phyloP scores from a whole-genome alignment of 1,140 invertebrate genomes.

The Pentalonia nigronervosa region DNA sequence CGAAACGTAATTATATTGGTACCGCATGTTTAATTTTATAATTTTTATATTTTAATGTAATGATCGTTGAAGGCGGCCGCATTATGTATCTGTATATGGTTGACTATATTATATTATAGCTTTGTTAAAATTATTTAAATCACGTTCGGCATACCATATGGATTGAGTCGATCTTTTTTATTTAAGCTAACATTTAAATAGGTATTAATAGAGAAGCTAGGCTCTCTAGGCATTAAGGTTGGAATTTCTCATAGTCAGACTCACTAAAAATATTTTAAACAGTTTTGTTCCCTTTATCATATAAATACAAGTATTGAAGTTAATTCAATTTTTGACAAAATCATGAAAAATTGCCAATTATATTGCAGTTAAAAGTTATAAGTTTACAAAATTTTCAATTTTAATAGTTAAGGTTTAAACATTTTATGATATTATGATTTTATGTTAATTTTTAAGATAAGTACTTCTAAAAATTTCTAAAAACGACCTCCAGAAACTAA shows the following conservation, averaged over 20 bases:
- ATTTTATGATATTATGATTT: too few relatives aligned
- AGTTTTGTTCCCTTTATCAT: too few relatives aligned
- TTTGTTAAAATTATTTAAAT: neutral
- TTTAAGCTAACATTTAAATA: neutral
- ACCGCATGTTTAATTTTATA: slow-evolving; percentile 18
- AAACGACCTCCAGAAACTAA: too few relatives aligned
- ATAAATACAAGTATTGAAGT: too few relatives aligned
- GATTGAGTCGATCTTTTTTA: neutral
- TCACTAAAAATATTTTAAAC: too few relatives aligned
- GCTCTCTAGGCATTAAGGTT: neutral
- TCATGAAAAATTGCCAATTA: too few relatives aligned
- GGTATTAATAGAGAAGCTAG: neutral
- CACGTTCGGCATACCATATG: neutral
- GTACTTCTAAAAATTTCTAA: too few relatives aligned
- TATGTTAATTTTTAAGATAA: too few relatives aligned
- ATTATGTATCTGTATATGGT: neutral
- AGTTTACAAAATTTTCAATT: too few relatives aligned
- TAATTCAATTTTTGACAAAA: too few relatives aligned
- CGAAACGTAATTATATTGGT: neutral
- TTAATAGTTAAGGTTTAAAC: too few relatives aligned
- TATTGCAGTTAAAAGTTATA: too few relatives aligned
- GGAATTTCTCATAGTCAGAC: neutral
- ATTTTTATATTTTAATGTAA: neutral
- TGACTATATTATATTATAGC: neutral
- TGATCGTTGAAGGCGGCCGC: neutral